phyloP scores from a whole-genome alignment of 2,888 invertebrate genomes.

The Drosophila glabriapex region DNA sequence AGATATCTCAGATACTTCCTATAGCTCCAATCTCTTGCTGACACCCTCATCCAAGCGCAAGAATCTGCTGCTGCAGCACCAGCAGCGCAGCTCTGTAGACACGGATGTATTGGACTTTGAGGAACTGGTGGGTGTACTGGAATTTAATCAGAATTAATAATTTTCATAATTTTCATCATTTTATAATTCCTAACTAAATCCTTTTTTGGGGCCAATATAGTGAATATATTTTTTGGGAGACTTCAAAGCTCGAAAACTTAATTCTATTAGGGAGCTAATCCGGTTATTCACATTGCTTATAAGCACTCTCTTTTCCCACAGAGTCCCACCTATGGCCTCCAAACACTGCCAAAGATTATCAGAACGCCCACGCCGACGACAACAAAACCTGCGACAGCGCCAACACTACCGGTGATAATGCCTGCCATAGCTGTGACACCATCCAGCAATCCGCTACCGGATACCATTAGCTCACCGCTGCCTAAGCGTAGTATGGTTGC shows the following conservation, averaged over 20 bases:
- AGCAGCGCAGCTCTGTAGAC: constrained; percentile 94
- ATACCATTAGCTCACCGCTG: constrained; percentile 54
- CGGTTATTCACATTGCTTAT: too few relatives aligned
- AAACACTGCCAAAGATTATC: constrained; percentile 71
- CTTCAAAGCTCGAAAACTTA: too few relatives aligned
- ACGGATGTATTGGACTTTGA: constrained; percentile 93
- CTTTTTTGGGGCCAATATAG: too few relatives aligned
- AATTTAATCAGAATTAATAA: not conserved
- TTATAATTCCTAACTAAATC: not conserved
- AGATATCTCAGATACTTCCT: constrained; percentile 84
- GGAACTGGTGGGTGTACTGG: constrained; percentile 85
- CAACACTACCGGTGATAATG: constrained; percentile 54
- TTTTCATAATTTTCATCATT: not conserved
- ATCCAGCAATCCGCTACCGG: constrained; percentile 60
- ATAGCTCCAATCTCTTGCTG: constrained; percentile 87
- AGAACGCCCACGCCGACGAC: constrained; percentile 71
- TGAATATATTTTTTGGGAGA: too few relatives aligned
- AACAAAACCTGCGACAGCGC: constrained; percentile 50
- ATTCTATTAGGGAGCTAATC: too few relatives aligned
- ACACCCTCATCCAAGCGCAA: constrained; percentile 93
- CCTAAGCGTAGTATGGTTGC: constrained; percentile 60
- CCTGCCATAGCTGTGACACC: constrained; percentile 88
- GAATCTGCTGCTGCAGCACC: constrained; percentile 92
- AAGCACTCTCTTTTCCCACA: constrained; percentile 17
- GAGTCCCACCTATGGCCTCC: constrained; percentile 82